These are phyloP conservation scores for Strix uralensis DNA, from an alignment of 2,113 vertebrate species.

Conservation along the genomic window DNA sequence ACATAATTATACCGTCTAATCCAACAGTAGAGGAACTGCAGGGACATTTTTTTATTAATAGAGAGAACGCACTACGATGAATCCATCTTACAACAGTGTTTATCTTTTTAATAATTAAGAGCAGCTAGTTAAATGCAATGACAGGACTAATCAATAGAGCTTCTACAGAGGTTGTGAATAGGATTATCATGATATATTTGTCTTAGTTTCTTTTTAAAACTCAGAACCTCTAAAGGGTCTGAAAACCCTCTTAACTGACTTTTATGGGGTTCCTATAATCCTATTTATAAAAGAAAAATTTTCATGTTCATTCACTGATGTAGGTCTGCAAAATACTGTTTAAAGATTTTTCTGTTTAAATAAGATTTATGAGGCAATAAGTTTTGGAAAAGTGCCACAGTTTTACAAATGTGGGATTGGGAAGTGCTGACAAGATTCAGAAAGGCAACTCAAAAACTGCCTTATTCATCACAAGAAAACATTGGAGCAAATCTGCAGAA, in stretches of 20 bases:
- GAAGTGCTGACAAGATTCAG: neutral
- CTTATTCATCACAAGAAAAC: neutral
- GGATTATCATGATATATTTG: slow-evolving; percentile 5
- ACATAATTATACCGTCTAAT: neutral
- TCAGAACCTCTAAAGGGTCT: neutral
- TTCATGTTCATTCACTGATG: slow-evolving; percentile 24
- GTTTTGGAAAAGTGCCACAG: slow-evolving; percentile 31
- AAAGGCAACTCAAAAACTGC: slow-evolving; percentile 12
- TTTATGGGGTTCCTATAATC: neutral
- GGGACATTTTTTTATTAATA: neutral
- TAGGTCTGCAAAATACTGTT: slow-evolving; percentile 32
- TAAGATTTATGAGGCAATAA: slow-evolving; percentile 40
- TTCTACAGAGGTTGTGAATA: neutral
- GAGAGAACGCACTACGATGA: neutral
- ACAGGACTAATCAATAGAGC: neutral
- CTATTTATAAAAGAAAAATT: slow-evolving; percentile 52
- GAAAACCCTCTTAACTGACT: neutral
- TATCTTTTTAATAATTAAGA: neutral
- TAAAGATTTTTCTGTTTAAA: slow-evolving; percentile 29
- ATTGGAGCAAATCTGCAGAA: neutral
- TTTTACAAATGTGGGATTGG: neutral
- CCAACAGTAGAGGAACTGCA: neutral
- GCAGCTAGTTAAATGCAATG: slow-evolving; percentile 1
- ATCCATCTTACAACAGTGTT: neutral
- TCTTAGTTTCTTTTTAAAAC: neutral